Evolutionary conservation across 2,113 vertebrate genomes (phyloP).

Genomic region (Lagopus leucura): DNA sequence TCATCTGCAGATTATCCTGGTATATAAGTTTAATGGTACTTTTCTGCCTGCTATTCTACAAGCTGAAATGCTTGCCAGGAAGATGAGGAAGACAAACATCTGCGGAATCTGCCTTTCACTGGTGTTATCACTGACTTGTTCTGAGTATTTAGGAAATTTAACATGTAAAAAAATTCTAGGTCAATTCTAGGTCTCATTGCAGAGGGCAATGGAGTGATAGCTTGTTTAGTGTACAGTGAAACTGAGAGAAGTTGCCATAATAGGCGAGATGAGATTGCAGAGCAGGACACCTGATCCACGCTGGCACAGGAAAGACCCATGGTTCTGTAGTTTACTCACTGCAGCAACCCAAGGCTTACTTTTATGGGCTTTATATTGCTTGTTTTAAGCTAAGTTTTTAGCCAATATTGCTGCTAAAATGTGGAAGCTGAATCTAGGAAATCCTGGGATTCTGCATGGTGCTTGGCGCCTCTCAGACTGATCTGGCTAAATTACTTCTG

Average conservation of each 20-base stretch:
- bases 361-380: background rate
- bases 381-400: background rate
- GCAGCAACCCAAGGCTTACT: background rate
- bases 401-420: background rate
- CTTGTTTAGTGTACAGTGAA: background rate
- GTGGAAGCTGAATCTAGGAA: background rate
- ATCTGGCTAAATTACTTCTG: background rate
- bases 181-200: background rate
- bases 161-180: too few relatives aligned
- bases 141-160: background rate
- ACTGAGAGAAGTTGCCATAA: background rate
- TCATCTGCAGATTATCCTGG: background rate
- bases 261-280: background rate
- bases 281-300: background rate
- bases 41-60: background rate
- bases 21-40: background rate
- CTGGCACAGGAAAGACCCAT: background rate
- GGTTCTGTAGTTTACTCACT: background rate
- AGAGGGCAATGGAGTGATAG: fast-evolving
- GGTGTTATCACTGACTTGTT: background rate
- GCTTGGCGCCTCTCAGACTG: background rate
- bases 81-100: background rate
- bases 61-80: background rate
- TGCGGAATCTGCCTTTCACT: background rate
- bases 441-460: background rate